phyloP scores from a whole-genome alignment of 2,113 vertebrate genomes.

The Anolis sagrei region DNA sequence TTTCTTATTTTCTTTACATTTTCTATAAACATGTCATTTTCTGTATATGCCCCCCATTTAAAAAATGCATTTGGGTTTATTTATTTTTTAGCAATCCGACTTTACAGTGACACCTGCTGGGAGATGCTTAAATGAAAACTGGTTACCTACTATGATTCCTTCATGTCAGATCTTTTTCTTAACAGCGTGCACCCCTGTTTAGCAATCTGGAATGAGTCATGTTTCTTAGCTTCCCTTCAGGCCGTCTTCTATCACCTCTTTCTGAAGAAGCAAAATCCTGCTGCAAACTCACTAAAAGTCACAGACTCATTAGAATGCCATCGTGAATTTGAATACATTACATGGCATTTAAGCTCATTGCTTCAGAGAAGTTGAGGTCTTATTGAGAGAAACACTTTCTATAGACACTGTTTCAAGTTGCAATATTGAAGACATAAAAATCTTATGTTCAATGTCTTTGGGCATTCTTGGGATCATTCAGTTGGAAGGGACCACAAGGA shows the following conservation, averaged over 20 bases:
- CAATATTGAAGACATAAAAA: background rate
- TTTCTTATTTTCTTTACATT: background rate
- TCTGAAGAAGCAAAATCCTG: slow-evolving; percentile 25
- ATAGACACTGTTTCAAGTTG: background rate
- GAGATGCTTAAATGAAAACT: slow-evolving; percentile 10
- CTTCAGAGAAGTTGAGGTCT: background rate
- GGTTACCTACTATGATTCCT: background rate
- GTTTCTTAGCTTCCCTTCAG: slow-evolving; percentile 40
- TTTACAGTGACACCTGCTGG: slow-evolving; percentile 48
- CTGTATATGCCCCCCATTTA: background rate
- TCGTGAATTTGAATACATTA: slow-evolving; percentile 26
- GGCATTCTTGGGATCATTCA: too few species aligned
- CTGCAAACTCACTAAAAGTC: slow-evolving; percentile 31
- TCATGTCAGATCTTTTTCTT: slow-evolving; percentile 13
- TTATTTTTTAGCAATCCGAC: slow-evolving; percentile 5
- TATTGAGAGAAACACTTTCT: background rate
- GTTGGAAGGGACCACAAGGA: too few species aligned
- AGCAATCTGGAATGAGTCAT: background rate
- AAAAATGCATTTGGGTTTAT: background rate
- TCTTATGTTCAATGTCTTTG: background rate
- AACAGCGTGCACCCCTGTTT: background rate
- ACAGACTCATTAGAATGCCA: slow-evolving; percentile 20
- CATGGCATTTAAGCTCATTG: slow-evolving; percentile 18
- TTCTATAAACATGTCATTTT: background rate
- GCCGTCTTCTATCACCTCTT: slow-evolving; percentile 48